These are phyloP conservation scores for Heteractis magnifica DNA, from an alignment of 92 coral and sea anemone genomes.

Conservation along the genomic window DNA sequence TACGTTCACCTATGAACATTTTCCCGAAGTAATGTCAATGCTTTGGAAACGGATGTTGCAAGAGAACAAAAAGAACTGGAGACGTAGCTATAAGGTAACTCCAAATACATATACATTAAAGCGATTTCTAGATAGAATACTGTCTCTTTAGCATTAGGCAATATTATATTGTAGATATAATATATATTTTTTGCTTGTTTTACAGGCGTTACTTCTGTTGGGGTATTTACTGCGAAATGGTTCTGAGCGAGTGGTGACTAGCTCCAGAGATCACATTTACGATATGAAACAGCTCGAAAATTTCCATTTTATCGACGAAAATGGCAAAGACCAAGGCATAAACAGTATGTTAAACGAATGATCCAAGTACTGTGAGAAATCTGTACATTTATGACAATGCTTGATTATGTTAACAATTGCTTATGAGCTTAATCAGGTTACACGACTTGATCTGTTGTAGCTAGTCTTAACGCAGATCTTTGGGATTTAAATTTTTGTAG, in stretches of 20 bases:
- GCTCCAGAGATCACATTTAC: constrained; percentile 91
- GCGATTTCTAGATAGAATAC: neutral
- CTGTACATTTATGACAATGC: constrained; percentile 5
- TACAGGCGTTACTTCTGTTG: constrained; percentile 81
- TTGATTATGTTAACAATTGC: neutral
- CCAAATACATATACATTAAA: neutral
- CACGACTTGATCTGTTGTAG: neutral
- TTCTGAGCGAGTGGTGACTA: constrained; percentile 94
- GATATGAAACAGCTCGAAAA: constrained; percentile 91
- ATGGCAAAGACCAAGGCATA: constrained; percentile 96
- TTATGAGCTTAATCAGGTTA: neutral
- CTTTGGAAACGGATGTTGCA: constrained; percentile 96
- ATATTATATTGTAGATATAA: neutral
- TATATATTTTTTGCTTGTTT: neutral
- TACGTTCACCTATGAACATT: constrained; percentile 95
- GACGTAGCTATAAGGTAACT: constrained; percentile 89
- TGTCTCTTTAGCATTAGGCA: neutral
- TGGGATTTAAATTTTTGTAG: constrained; percentile 39
- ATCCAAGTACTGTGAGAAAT: neutral
- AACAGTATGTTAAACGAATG: constrained; percentile 64
- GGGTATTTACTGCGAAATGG: constrained; percentile 89
- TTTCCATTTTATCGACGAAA: constrained; percentile 78
- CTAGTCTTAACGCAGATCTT: neutral
- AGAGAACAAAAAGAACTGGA: constrained; percentile 90
- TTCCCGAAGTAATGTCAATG: constrained; percentile 99